Evolutionary conservation across 2,888 invertebrate species (phyloP).

Genomic region (Dryomyza anilis): DNA sequence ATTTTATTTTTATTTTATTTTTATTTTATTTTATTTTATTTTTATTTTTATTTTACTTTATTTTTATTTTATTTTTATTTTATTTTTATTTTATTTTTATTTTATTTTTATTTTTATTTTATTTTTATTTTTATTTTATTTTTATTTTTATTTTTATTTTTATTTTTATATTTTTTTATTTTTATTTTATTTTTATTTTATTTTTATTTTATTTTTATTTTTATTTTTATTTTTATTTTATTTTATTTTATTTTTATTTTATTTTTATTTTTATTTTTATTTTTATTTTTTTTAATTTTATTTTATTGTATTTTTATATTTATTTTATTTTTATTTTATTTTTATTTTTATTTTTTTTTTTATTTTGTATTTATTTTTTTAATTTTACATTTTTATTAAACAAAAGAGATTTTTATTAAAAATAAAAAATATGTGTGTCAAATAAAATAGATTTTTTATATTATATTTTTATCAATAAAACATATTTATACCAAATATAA

Average conservation of each 20-base stretch:
- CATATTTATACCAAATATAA: no score
- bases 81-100: no score
- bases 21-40: no score
- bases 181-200: not conserved
- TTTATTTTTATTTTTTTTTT: not conserved
- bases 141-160: not conserved
- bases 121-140: not conserved
- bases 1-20: no score
- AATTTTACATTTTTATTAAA: not conserved
- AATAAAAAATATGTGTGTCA: no score
- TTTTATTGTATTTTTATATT: not conserved
- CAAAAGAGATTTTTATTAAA: no score
- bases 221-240: not conserved
- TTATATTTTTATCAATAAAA: no score
- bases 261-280: not conserved
- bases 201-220: not conserved
- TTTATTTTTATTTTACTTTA: no score
- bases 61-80: no score
- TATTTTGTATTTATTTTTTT: not conserved
- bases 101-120: no score
- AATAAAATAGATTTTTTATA: no score
- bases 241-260: not conserved
- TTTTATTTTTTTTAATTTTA: not conserved
- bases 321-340: not conserved
- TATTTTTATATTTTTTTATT: not conserved